Conservation (phyloP, 2,888 invertebrate genomes). For the Protophormia terraenovae region DNA sequence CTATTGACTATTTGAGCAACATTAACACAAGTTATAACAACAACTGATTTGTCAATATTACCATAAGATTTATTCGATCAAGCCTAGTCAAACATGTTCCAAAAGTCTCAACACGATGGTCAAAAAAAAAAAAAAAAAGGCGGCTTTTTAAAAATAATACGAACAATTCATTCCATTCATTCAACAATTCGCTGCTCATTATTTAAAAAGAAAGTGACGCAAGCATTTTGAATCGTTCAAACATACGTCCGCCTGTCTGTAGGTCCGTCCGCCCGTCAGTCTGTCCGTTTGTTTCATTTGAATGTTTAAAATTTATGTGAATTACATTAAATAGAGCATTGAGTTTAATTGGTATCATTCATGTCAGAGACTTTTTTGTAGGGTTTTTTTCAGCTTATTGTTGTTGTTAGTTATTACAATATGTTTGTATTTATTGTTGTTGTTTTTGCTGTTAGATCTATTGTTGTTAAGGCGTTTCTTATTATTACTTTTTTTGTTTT, state of each 20-base stretch:
- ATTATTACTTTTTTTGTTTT: constrained; percentile 8
- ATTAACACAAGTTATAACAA: background rate
- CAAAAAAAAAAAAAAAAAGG: constrained; percentile 13
- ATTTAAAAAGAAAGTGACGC: constrained; percentile 58
- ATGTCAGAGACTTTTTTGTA: constrained; percentile 12
- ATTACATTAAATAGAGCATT: constrained; percentile 72
- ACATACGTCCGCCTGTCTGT: background rate
- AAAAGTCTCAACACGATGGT: background rate
- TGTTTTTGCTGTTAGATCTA: background rate
- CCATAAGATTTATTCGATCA: constrained; percentile 12
- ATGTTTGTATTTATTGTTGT: constrained; percentile 11
- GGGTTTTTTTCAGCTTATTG: background rate
- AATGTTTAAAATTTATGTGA: constrained; percentile 56
- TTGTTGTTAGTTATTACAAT: background rate
- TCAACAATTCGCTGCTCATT: background rate
- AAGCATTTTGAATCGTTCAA: constrained; percentile 7
- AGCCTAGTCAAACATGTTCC: background rate
- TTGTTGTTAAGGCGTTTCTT: constrained; percentile 46
- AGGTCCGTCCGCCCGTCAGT: background rate
- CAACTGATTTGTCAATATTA: background rate
- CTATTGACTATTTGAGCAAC: background rate
- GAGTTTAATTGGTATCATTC: constrained; percentile 72
- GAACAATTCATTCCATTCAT: background rate
- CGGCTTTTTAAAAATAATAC: background rate
- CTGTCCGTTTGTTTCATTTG: background rate